Base-by-base conservation (phyloP, 2,888 invertebrate genomes). In the Drosophila crucigera region DNA sequence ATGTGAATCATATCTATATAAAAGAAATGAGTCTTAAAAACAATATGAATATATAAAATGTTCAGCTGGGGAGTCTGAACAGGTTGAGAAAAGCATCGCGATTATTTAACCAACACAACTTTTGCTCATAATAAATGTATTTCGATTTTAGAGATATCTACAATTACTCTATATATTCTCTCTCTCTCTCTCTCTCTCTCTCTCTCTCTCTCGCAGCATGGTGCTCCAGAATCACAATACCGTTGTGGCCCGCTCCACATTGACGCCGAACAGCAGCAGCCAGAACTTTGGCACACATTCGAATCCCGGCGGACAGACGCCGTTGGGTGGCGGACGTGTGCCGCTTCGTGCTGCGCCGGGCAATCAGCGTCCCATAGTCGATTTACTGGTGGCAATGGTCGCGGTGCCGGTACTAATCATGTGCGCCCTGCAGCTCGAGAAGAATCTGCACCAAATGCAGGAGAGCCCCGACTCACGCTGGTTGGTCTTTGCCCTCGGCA, bases 331-430 rank as follows among this genome's bases (percentile, higher is more conserved):
- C 3, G 78, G 68, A 33, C 77, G 76, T 0, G 37, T 49, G 0
- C 59, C 73, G 0, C 14, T 68, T 7, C 73, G 50, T 56, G 65
- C 53, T 22, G 86, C 80, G 0, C 82, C 82, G 11, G 82, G 88
- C 49, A 91, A 91, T 53, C 92, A 92, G 70, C 84, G 92, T 3
- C 93, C 93, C 0, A 91, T 93, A 39, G 75, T 94, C 22, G 94
- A 94, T 79, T 84, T 94, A n/a, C 75, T 94, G 49, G 93, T 94
- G 53, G 93, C 93, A 35, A 91, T 94, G 90, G 91, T 94, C 59
- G 93, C 94, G 2, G 92, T 94, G 1, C 94, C 94, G 0, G 91
- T 93, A 33, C 84, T 94, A 0, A 93, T 94, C 33, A 78, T 94
- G 37, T 93, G 93, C 71, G 94, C 93, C 31, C 78, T 94, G 56